phyloP scores from a whole-genome alignment of 1,140 invertebrate species.

The Phortica variegata region DNA sequence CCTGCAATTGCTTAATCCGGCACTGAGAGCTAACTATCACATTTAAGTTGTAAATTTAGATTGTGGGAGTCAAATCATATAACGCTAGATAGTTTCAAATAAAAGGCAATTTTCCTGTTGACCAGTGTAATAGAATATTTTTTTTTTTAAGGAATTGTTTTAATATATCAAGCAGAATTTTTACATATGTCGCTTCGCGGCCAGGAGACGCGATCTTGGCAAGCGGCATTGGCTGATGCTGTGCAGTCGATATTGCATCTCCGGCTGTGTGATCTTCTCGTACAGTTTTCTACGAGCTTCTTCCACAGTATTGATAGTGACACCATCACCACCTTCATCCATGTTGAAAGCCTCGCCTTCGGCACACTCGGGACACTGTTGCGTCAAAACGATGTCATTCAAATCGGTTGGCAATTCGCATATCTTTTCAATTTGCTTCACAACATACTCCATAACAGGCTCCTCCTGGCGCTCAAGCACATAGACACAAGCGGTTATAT shows the following conservation, averaged over 20 bases:
- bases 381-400: slow-evolving; percentile 18
- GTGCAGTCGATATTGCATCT: slow-evolving; percentile 28
- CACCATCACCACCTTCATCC: slow-evolving; percentile 15
- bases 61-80: too few species aligned
- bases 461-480: slow-evolving; percentile 7
- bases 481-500: slow-evolving; percentile 13
- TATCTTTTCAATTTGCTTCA: slow-evolving; percentile 9
- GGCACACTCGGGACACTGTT: slow-evolving; percentile 29
- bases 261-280: slow-evolving; percentile 15
- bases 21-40: too few species aligned
- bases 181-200: slow-evolving; percentile 10
- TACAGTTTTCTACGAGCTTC: slow-evolving; percentile 14
- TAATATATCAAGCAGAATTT: too few species aligned
- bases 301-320: slow-evolving; percentile 5
- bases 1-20: too few species aligned
- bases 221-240: slow-evolving; percentile 23
- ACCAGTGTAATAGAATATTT: too few species aligned
- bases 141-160: too few species aligned
- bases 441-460: slow-evolving; percentile 2
- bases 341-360: slow-evolving; percentile 26
- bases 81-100: too few species aligned
- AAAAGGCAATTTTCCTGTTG: too few species aligned
- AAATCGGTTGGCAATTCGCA: slow-evolving; percentile 11
- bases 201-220: slow-evolving; percentile 19
- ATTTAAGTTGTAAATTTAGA: too few species aligned